Evolutionary conservation across 2,797 vertebrate species (phyloP).

Genomic region (Arnoldichthys spilopterus): DNA sequence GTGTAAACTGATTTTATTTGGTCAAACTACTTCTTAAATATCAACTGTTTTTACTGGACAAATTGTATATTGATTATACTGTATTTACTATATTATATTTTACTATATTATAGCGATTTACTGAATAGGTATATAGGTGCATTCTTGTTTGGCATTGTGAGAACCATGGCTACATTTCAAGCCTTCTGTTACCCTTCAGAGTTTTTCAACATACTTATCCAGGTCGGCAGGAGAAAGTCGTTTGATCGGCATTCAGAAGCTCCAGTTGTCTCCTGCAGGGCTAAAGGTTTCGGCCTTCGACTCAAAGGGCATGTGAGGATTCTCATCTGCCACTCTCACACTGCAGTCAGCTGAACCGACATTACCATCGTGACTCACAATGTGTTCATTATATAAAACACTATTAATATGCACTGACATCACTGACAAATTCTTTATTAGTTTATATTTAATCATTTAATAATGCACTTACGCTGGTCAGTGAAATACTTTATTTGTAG

Average conservation of each 20-base stretch:
- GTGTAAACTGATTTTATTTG: too few relatives aligned
- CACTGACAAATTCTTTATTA: not conserved
- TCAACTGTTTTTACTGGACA: too few relatives aligned
- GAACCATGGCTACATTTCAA: not conserved
- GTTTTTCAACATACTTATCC: not conserved
- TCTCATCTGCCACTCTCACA: not conserved
- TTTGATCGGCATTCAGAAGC: not conserved
- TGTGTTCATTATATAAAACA: not conserved
- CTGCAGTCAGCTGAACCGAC: not conserved
- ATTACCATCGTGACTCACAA: not conserved
- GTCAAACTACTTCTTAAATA: too few relatives aligned
- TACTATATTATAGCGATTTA: too few relatives aligned
- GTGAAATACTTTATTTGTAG: too few relatives aligned
- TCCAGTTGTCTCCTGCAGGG: slow-evolving; percentile 1
- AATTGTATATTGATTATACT: too few relatives aligned
- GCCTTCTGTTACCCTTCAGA: not conserved
- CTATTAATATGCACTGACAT: not conserved
- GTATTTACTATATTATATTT: too few relatives aligned
- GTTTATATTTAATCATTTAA: too few relatives aligned
- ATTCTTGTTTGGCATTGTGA: not conserved
- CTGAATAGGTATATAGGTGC: too few relatives aligned
- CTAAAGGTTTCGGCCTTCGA: not conserved
- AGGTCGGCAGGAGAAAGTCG: not conserved
- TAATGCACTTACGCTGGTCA: too few relatives aligned
- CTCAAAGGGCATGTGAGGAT: not conserved